These are phyloP conservation scores for Pachypeltis micranthus DNA, from an alignment of 1,140 invertebrate genomes.

Conservation along the genomic window DNA sequence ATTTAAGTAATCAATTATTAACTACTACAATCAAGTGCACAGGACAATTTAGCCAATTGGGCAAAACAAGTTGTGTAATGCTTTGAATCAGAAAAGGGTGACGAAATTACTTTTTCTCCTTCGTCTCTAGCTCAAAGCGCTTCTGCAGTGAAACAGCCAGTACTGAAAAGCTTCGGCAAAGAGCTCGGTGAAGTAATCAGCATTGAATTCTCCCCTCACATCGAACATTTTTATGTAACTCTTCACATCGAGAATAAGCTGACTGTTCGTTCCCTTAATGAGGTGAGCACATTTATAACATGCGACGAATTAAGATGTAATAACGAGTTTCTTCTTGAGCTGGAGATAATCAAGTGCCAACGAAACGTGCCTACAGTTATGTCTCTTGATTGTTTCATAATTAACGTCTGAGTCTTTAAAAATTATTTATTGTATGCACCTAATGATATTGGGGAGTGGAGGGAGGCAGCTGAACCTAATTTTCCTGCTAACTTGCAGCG, in stretches of 20 bases:
- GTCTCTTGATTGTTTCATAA: no score
- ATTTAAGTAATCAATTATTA: not conserved
- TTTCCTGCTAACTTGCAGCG: no score
- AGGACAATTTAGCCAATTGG: not conserved
- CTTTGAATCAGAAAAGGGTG: not conserved
- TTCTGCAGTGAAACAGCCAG: conserved; percentile 11
- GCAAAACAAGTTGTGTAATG: no score
- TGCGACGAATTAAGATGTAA: not conserved
- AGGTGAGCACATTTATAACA: conserved; percentile 7
- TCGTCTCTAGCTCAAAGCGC: not conserved
- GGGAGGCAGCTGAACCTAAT: no score
- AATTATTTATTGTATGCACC: no score
- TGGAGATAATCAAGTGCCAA: not conserved
- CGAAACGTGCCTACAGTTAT: no score
- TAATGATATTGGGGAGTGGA: no score
- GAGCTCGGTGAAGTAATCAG: not conserved
- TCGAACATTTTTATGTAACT: conserved; percentile 13
- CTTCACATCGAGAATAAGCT: conserved; percentile 12
- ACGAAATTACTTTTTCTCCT: not conserved
- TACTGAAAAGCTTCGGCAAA: conserved; percentile 5
- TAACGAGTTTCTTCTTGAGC: not conserved
- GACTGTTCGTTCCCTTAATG: conserved; percentile 8
- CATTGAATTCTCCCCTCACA: conserved; percentile 18
- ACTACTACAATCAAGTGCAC: not conserved
- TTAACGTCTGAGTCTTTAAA: no score